Percentiles rank a stretch among this genome's conserved stretches.
These are phyloP conservation scores for Periphyllus acericola DNA, from an alignment of 2,888 invertebrate species.

Conservation along the genomic window DNA sequence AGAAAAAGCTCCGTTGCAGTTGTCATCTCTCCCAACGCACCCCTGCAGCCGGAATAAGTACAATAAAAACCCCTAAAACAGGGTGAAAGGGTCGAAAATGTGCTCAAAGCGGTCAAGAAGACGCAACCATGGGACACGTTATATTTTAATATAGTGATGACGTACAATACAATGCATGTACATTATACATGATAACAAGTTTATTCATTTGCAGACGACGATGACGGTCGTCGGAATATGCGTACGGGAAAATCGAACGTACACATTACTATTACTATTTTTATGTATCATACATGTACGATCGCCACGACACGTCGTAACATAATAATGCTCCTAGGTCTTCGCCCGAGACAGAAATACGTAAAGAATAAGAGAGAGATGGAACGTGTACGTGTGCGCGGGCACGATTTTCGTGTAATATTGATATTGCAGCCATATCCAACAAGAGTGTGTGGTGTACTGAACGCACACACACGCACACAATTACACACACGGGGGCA, in stretches of 20 bases:
- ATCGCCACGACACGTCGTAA: background rate
- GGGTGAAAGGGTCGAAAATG: no score
- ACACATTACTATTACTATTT: background rate
- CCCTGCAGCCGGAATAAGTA: no score
- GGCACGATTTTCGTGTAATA: conserved; percentile 56
- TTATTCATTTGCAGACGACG: background rate
- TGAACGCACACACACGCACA: background rate
- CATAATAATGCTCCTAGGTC: background rate
- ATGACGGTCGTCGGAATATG: background rate
- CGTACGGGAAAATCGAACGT: background rate
- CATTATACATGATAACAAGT: no score
- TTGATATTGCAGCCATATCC: conserved; percentile 38
- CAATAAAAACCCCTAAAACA: no score
- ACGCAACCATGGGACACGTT: no score
- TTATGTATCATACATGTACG: background rate
- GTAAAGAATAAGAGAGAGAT: background rate
- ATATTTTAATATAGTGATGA: no score
- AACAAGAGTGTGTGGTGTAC: conserved; percentile 14
- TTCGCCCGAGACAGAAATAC: background rate
- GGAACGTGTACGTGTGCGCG: background rate
- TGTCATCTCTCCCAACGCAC: no score
- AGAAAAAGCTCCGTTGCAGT: no score
- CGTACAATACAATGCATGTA: no score
- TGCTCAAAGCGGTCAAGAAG: no score
- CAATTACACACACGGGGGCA: background rate